A percentile compares a stretch with the other conserved stretches of the same genome.
Conservation (phyloP, 2,888 invertebrate genomes). For the Eucera pruinosa region DNA sequence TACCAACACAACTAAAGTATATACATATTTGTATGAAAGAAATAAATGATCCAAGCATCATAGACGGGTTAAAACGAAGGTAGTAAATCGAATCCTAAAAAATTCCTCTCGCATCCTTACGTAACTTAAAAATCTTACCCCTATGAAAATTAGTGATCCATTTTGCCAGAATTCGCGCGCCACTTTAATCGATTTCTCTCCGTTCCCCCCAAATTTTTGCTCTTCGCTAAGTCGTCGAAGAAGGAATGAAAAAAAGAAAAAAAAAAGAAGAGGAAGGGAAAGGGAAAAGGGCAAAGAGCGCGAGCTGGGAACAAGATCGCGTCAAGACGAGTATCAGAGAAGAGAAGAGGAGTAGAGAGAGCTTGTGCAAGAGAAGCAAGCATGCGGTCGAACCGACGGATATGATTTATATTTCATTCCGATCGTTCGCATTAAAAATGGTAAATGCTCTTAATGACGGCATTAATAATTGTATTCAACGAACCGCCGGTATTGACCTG, state of each 20-base stretch:
- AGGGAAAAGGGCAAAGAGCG: constrained; percentile 19
- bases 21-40: too few species aligned
- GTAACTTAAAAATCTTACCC: too few species aligned
- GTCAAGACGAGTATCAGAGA: constrained; percentile 5
- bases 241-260: background rate
- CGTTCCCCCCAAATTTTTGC: constrained; percentile 23
- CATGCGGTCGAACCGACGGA: constrained; percentile 28
- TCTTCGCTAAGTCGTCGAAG: background rate
- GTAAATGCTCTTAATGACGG: constrained; percentile 77
- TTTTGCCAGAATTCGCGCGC: background rate
- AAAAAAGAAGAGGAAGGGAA: background rate
- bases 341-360: background rate
- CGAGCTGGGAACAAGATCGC: constrained; percentile 37
- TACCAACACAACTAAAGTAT: too few species aligned
- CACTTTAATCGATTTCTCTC: constrained; percentile 1
- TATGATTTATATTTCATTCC: constrained; percentile 73
- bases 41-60: too few species aligned
- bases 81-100: too few species aligned
- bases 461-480: constrained; percentile 77
- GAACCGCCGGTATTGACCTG: constrained; percentile 69
- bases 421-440: constrained; percentile 73
- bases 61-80: too few species aligned
- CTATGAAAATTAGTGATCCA: too few species aligned
- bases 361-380: too few species aligned
- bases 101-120: too few species aligned